Evolutionary conservation across 2,888 invertebrate species (phyloP), one percentile per base, ranked within the genome.

Genomic region (Hyalella azteca): DNA sequence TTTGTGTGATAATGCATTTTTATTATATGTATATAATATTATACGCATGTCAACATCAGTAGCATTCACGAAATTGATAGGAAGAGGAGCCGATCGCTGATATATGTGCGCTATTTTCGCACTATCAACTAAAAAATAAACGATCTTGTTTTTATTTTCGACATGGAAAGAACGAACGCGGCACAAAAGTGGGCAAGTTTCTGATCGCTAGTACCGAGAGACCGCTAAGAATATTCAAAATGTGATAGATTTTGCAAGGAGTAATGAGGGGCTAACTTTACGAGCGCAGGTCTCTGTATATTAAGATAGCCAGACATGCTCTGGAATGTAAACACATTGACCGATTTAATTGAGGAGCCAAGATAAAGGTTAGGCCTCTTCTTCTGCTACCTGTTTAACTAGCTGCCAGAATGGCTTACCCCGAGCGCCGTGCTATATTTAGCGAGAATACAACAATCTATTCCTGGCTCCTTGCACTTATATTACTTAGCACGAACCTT

Each of bases 321-420:
- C n/a, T 66, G 66, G 66, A 66, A 66, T 66, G 66, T 36, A 36
- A 66, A 66, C 66, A 66, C 66, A 36, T 66, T 19, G 19, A 36
- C 66, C 66, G 66, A 66, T 66, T 66, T 66, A 66, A 66, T 66
- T 66, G 66, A 66, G 66, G 36, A 36, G 39, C 66, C 19, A 11
- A 3, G 26, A 22, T 29, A 15, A 45, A 66, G 66, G 36, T 36
- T 66, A 36, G 66, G 19, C 36, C 66, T 2, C 39, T 3, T 5
- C 36, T 66, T 3, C 66, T 66, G n/a, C 66, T 32, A 7, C 36
- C 36, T 4, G 22, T n/a, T n/a, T n/a, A n/a, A n/a, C n/a, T n/a
- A n/a, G n/a, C n/a, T n/a, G n/a, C n/a, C n/a, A n/a, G 54, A 54
- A 54, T 54, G 29, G 54, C 26, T 54, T 54, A 26, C 54, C 29